These are phyloP conservation scores for Prunella strophiata DNA, from an alignment of 2,797 vertebrate species.

Conservation along the genomic window DNA sequence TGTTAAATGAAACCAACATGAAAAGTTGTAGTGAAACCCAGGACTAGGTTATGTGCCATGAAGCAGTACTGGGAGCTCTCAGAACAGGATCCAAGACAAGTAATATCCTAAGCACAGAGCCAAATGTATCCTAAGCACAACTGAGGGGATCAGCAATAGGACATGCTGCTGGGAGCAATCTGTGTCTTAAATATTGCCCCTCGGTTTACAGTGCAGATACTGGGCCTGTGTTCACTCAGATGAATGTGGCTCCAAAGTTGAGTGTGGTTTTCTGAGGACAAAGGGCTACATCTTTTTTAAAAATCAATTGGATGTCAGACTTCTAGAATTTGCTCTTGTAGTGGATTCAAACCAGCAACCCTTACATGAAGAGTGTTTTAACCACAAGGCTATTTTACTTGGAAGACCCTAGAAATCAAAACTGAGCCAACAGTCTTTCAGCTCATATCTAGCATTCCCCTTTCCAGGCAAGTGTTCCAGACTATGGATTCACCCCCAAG, in stretches of 20 bases:
- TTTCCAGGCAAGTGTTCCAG: neutral
- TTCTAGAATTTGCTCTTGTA: neutral
- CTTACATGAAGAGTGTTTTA: neutral
- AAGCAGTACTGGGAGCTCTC: neutral
- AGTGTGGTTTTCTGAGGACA: neutral
- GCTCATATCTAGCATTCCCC: neutral
- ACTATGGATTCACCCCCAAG: neutral
- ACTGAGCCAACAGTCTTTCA: neutral
- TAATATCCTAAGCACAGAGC: neutral
- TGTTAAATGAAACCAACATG: neutral
- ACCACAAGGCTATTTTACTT: neutral
- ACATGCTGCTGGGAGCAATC: neutral
- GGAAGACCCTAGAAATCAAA: neutral
- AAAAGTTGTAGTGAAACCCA: neutral
- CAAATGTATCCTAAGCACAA: neutral
- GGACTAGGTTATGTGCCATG: neutral
- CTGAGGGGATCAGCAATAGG: accelerated
- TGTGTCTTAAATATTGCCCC: neutral
- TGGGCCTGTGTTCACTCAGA: neutral
- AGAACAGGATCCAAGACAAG: neutral
- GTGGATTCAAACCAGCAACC: neutral
- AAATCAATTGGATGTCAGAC: neutral
- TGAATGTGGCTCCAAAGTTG: neutral
- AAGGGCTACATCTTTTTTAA: neutral
- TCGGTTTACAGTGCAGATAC: neutral